Conservation (phyloP, 2,888 invertebrate species). For the Nezara viridula region DNA sequence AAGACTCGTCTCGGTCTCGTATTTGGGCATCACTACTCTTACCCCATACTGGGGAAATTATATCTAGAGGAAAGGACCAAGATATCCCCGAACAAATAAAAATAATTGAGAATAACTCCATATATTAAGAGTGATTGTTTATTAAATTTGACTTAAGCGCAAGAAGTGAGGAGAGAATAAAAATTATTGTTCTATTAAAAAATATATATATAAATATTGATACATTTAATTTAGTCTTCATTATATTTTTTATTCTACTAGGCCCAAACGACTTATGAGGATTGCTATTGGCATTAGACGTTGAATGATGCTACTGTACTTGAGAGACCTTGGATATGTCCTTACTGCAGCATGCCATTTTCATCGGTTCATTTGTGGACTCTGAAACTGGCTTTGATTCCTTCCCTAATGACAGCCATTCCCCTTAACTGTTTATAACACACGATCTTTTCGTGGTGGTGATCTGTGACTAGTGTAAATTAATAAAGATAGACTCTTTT, state of each 20-base stretch:
- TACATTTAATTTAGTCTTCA: background rate
- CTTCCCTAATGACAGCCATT: constrained; percentile 5
- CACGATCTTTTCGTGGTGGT: background rate
- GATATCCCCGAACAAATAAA: too few species aligned
- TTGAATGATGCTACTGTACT: constrained; percentile 28
- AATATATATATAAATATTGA: background rate
- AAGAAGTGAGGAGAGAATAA: background rate
- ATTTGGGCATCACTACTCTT: too few species aligned
- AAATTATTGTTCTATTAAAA: background rate
- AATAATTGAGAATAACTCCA: too few species aligned
- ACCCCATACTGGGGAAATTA: too few species aligned
- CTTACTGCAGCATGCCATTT: constrained; percentile 12
- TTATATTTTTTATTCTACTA: background rate
- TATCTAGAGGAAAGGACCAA: too few species aligned
- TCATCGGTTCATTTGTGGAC: constrained; percentile 11
- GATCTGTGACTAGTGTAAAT: background rate
- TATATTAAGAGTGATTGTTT: too few species aligned
- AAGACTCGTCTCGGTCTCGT: too few species aligned
- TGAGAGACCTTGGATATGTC: constrained; percentile 9
- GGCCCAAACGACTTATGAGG: background rate
- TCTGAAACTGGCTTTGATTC: constrained; percentile 21
- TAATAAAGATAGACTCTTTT: constrained; percentile 14
- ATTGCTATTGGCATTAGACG: background rate
- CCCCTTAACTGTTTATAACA: constrained; percentile 1
- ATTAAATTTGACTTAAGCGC: too few species aligned